These are phyloP conservation scores for Triplophysa dalaica DNA, from an alignment of 2,113 vertebrate species.

Conservation along the genomic window DNA sequence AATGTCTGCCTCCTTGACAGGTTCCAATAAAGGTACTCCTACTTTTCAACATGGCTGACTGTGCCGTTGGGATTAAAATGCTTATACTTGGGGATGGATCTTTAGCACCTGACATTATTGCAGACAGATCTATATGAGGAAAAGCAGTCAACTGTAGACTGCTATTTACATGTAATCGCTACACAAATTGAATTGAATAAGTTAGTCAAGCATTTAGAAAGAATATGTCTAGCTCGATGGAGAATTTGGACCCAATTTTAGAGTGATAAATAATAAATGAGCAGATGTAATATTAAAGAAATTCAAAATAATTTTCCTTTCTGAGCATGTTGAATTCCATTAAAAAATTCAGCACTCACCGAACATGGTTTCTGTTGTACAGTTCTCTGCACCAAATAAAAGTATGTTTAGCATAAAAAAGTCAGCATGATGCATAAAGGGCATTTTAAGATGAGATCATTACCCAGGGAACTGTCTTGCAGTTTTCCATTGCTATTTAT, in stretches of 20 bases:
- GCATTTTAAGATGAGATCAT: constrained; percentile 20
- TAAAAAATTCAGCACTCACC: background rate
- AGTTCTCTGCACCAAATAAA: background rate
- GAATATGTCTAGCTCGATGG: background rate
- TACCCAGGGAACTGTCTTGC: background rate
- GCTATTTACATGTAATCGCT: background rate
- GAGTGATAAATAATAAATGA: background rate
- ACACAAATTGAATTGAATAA: background rate
- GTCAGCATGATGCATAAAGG: background rate
- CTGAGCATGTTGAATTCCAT: background rate
- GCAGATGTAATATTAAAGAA: background rate
- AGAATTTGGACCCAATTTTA: background rate
- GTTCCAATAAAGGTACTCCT: background rate
- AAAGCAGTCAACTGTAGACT: background rate
- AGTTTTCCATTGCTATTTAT: background rate
- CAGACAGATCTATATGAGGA: background rate
- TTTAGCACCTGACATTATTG: constrained; percentile 12
- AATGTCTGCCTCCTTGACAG: background rate
- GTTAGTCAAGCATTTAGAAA: background rate
- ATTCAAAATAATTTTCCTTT: background rate
- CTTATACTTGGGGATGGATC: background rate
- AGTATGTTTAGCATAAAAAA: constrained; percentile 13
- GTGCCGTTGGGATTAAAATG: constrained; percentile 7
- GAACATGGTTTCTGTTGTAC: background rate
- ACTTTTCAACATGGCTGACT: background rate